Base-by-base conservation (phyloP, 2,888 invertebrate species). In the Drosophila ezoana region DNA sequence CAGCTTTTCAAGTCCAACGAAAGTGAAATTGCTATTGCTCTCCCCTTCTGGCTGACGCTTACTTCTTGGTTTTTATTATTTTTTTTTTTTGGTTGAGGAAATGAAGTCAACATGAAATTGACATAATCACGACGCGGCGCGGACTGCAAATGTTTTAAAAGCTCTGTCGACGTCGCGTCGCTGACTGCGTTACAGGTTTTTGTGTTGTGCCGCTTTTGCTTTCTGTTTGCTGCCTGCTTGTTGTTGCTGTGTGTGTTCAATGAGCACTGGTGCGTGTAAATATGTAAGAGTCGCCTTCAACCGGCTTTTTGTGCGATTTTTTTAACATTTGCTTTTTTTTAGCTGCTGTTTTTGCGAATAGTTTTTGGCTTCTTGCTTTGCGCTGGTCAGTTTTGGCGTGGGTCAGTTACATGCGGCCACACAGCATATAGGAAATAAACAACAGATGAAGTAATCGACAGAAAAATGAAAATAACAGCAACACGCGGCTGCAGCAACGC, bases 251-350 rank as follows among this genome's bases (percentile, higher is more conserved):
- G 72, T 89, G 89, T 84, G 81, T 84, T 84, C 87, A 87, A 85
- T 84, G 70, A 84, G 83, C 89, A 79, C 72, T 89, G 84, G 85
- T 81, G 89, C 84, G 84, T 89, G 84, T 85, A 89, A 85, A 89
- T 87, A 84, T 89, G 87, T 89, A 89, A 89, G 85, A 77, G 89
- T 86, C 83, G 83, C 87, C 87, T 89, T 87, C 87, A 89, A 85
- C 89, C 89, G 85, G 85, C 85, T 85, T 85, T 85, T 87, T 87
- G 67, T 72, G 76, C 70, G 68, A 73, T 77, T 71, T 85, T 70
- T 52, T 40, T 40, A 37, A 1, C 1, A 8, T 8, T 20, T 20
- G n/a, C n/a, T n/a, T 35, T 67, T 63, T 45, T 47, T 40, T 57
- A 32, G 11, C 45, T 58, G 23, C 20, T 57, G 38, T 53, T 44